Conservation (phyloP, 2,888 invertebrate genomes). For the Oeneis ivallda region DNA sequence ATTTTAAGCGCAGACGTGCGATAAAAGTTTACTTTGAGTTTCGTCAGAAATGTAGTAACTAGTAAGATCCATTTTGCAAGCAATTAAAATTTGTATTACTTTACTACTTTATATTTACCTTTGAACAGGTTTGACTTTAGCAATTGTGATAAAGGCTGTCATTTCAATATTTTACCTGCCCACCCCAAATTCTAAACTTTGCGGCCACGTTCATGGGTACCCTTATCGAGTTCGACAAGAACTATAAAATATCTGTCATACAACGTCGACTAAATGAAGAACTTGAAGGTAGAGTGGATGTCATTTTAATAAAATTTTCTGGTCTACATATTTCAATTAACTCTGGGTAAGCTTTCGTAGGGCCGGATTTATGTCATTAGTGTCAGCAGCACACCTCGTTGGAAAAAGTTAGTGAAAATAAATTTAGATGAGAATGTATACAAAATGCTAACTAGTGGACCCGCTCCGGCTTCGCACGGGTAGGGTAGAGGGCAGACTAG, state of each 20-base stretch:
- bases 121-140: no score
- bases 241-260: background rate
- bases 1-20: no score
- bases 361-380: slow-evolving; percentile 7
- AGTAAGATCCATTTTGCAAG: no score
- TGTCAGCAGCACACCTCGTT: background rate
- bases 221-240: background rate
- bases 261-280: background rate
- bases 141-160: background rate
- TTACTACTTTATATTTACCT: no score
- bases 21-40: no score
- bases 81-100: no score
- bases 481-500: no score
- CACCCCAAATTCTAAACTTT: background rate
- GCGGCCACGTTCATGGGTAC: background rate
- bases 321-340: slow-evolving; percentile 13
- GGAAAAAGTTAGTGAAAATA: background rate
- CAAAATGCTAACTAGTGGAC: no score
- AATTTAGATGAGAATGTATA: background rate
- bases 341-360: slow-evolving; percentile 3
- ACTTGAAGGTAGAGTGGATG: background rate
- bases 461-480: no score
- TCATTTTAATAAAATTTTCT: slow-evolving; percentile 14
- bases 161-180: background rate
- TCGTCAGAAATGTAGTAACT: no score